phyloP scores from a whole-genome alignment of 2,797 vertebrate species.

The Enteromius thamalakanensis region DNA sequence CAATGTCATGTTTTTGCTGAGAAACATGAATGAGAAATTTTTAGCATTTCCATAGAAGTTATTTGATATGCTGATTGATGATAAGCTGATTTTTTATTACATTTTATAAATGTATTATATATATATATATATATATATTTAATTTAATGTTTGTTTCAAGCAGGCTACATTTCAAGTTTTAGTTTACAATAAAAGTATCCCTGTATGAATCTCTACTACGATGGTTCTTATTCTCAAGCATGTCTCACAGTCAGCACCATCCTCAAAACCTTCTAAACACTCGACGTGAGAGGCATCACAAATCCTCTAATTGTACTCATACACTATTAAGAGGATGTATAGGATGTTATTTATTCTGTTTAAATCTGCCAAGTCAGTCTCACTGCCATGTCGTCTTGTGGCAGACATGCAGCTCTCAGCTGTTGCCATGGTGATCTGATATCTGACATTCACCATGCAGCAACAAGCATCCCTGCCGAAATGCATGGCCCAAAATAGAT shows the following conservation, averaged over 20 bases:
- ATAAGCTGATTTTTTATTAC: not conserved
- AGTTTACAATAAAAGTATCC: not conserved
- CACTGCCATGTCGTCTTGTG: not conserved
- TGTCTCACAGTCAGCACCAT: not conserved
- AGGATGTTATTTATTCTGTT: not conserved
- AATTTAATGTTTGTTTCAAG: not conserved
- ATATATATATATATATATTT: not conserved
- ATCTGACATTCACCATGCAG: slow-evolving; percentile 38
- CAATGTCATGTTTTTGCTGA: not conserved
- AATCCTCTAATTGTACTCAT: not conserved
- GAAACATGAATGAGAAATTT: too few relatives aligned
- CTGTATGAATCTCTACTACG: not conserved
- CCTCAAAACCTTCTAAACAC: not conserved
- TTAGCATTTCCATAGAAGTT: not conserved
- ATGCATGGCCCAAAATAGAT: slow-evolving; percentile 23
- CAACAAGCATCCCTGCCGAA: slow-evolving; percentile 15
- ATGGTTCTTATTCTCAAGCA: not conserved
- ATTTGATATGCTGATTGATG: too few relatives aligned
- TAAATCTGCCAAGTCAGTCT: slow-evolving; percentile 14
- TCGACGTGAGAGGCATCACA: not conserved
- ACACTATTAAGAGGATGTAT: not conserved
- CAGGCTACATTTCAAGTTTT: not conserved
- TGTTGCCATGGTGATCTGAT: slow-evolving; percentile 39
- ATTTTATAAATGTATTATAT: not conserved
- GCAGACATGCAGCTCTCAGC: not conserved